Base-by-base conservation (phyloP, 2,888 invertebrate genomes). In the Lamellibrachia columna region DNA sequence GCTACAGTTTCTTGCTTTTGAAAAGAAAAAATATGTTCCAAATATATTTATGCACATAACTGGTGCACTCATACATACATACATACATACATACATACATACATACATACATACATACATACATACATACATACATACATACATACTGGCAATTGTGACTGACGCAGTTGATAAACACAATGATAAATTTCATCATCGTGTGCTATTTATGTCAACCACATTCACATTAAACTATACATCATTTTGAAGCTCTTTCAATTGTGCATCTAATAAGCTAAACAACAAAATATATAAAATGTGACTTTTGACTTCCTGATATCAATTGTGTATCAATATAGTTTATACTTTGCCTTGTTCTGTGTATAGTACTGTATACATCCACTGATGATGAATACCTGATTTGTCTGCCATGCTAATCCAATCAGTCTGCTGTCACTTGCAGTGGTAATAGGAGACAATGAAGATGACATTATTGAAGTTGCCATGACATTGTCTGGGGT, bases 41-140 rank as follows among this genome's bases (percentile, higher is more conserved):
- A 7, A 9, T 9, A 55, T 40, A 9, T 3, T 52, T 90, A 92
- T 55, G 40, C 90, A 90, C 53, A 92, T 2, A 53, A 40, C 40
- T 40, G 40, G 40, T 55, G 55, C 55, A 55, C 55, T 7, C 55
- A 55, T 40, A 9, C 4, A 90, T 90, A 92, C 90, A 91, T 2
- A 53, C 55, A 92, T 55, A 91, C 28, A 90, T 7, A 91, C 40
- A 53, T 22, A 91, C 28, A 91, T 15, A 91, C 7, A 91, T n/a
- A 92, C n/a, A 90, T 40, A 40, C 40, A 40, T 40, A 40, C 40
- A 40, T 40, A 40, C 40, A 40, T 40, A 40, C 40, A 40, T 40
- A 40, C 40, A 40, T 40, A 40, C 40, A 40, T 40, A 40, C 90
- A 40, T 53, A 53, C n/a, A 55, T n/a, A 22, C 7, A 58, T 52